Conservation (phyloP, 1,140 invertebrate genomes). For the Hirudo medicinalis region DNA sequence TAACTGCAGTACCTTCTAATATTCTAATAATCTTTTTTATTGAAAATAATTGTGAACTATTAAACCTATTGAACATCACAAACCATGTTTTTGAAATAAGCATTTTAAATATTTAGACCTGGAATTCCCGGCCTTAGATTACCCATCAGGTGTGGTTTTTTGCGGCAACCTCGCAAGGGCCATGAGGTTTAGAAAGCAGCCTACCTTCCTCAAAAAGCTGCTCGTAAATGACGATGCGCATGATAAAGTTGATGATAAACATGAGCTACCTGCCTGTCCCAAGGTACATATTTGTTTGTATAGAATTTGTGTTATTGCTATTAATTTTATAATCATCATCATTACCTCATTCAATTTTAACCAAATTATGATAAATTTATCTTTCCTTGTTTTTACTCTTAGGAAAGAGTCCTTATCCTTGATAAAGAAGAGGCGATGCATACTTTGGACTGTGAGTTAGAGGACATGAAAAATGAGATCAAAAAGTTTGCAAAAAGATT, state of each 20-base stretch:
- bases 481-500: constrained; percentile 1
- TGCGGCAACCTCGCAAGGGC: not conserved
- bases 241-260: not conserved
- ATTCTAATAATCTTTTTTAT: not conserved
- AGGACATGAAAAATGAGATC: not conserved
- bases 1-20: too few species aligned
- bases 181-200: not conserved
- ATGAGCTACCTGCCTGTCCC: not conserved
- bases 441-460: not conserved
- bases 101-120: not conserved
- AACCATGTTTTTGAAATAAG: not conserved
- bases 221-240: not conserved
- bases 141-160: not conserved
- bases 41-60: too few species aligned
- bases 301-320: not conserved
- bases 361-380: not conserved
- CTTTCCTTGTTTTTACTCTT: not conserved
- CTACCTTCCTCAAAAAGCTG: not conserved
- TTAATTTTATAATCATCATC: not conserved
- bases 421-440: not conserved
- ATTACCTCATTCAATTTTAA: not conserved
- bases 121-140: not conserved
- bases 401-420: not conserved
- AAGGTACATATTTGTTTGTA: not conserved
- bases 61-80: not conserved